Conservation (phyloP, 2,888 invertebrate species). For the Caradrina clavipalpis region DNA sequence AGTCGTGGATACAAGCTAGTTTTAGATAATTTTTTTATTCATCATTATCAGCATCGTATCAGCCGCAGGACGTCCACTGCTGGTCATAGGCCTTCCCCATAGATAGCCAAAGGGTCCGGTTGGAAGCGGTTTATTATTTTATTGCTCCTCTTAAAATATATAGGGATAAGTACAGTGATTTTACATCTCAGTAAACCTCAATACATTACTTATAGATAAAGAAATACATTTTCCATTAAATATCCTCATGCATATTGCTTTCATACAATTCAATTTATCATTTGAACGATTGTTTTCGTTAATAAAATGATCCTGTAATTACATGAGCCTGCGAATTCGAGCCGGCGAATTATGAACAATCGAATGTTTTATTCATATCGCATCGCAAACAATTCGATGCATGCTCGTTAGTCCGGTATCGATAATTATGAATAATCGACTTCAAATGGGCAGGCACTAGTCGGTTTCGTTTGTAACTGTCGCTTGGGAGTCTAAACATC, state of each 20-base stretch:
- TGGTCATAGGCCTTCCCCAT: too few relatives aligned
- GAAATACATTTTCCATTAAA: constrained; percentile 11
- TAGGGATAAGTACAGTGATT: not conserved
- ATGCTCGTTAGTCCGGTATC: constrained; percentile 60
- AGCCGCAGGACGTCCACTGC: too few relatives aligned
- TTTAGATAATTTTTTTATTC: not conserved
- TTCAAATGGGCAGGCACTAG: constrained; percentile 51
- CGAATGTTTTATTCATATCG: constrained; percentile 69
- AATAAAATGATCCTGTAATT: constrained; percentile 47
- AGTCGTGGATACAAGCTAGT: too few relatives aligned
- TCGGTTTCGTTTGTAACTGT: constrained; percentile 46
- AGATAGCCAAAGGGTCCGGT: too few relatives aligned
- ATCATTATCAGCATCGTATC: too few relatives aligned
- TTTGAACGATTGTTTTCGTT: constrained; percentile 40
- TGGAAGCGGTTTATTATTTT: too few relatives aligned
- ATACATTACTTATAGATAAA: constrained; percentile 5
- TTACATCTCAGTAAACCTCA: constrained; percentile 20
- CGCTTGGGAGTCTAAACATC: constrained; percentile 55
- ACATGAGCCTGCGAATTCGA: constrained; percentile 39
- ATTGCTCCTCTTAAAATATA: not conserved
- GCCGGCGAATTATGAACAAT: constrained; percentile 58
- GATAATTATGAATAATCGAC: constrained; percentile 62
- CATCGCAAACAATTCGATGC: constrained; percentile 59
- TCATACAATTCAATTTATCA: constrained; percentile 33
- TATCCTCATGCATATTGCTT: constrained; percentile 32